Conservation (phyloP, 2,113 vertebrate genomes). For the Zosterops lateralis region DNA sequence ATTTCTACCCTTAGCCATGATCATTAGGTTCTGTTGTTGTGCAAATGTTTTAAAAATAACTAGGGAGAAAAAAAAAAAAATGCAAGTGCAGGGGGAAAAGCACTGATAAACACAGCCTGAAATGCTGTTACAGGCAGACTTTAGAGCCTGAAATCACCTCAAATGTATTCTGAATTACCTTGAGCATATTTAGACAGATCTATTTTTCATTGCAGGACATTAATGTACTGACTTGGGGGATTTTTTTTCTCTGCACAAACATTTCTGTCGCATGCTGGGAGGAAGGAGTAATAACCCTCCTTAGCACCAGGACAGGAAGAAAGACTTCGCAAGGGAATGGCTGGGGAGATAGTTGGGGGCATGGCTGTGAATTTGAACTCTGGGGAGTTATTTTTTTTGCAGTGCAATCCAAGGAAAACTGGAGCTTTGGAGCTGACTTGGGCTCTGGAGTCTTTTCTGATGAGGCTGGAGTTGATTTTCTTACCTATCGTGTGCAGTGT, state of each 20-base stretch:
- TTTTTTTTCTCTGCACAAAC: slow-evolving; percentile 33
- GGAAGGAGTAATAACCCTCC: slow-evolving; percentile 38
- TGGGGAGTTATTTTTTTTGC: background rate
- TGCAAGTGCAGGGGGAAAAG: slow-evolving; percentile 27
- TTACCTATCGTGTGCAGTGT: background rate
- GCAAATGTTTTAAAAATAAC: slow-evolving; percentile 61
- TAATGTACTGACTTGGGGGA: slow-evolving; percentile 66
- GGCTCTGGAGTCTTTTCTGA: background rate
- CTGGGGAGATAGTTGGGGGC: background rate
- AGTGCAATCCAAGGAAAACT: background rate
- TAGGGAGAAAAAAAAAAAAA: background rate
- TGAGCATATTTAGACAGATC: slow-evolving; percentile 67
- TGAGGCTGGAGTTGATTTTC: background rate
- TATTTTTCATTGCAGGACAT: slow-evolving; percentile 70
- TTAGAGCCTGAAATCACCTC: slow-evolving; percentile 63
- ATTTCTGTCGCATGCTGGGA: slow-evolving; percentile 54
- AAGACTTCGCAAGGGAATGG: background rate
- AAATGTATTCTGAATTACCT: slow-evolving; percentile 67
- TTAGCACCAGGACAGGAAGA: slow-evolving; percentile 8
- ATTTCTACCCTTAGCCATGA: background rate
- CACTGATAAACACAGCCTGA: slow-evolving; percentile 27
- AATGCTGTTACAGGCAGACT: slow-evolving; percentile 34
- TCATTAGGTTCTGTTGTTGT: slow-evolving; percentile 48
- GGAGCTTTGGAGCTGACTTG: background rate
- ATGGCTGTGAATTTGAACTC: background rate